Evolutionary conservation across 2,797 vertebrate genomes (phyloP).

Genomic region (Sebastes flavidus): DNA sequence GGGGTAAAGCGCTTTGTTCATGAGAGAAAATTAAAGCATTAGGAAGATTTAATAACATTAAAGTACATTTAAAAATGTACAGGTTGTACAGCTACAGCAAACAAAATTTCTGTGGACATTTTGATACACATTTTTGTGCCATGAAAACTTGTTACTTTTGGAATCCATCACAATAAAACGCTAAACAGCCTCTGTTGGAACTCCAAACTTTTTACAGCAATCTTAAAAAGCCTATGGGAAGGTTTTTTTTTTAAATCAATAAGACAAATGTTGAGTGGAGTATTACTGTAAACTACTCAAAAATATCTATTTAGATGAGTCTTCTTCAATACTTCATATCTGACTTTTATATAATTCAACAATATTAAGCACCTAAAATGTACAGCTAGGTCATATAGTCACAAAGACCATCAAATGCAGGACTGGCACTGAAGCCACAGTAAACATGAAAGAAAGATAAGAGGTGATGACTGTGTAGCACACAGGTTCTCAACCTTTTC

Average conservation of each 20-base stretch:
- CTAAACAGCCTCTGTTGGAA: not conserved
- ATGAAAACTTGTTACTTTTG: not conserved
- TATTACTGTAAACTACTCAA: not conserved
- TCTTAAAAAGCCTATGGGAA: too few relatives aligned
- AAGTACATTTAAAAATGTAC: too few relatives aligned
- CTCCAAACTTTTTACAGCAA: not conserved
- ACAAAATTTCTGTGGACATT: not conserved
- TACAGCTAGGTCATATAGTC: not conserved
- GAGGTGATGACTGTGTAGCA: too few relatives aligned
- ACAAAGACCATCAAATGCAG: not conserved
- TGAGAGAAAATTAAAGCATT: not conserved
- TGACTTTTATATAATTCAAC: not conserved
- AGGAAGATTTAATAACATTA: too few relatives aligned
- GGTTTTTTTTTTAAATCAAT: not conserved
- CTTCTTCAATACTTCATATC: not conserved
- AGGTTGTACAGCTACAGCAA: too few relatives aligned
- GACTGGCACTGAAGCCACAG: not conserved
- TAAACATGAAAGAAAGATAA: not conserved
- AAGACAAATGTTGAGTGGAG: not conserved
- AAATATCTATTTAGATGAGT: not conserved
- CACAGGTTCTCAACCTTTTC: too few relatives aligned
- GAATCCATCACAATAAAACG: not conserved
- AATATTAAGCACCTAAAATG: not conserved
- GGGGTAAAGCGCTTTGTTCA: not conserved
- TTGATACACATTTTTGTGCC: not conserved